Evolutionary conservation across 2,888 invertebrate species (phyloP), one percentile per base, ranked within the genome.

Genomic region (Drosophila quinaria): DNA sequence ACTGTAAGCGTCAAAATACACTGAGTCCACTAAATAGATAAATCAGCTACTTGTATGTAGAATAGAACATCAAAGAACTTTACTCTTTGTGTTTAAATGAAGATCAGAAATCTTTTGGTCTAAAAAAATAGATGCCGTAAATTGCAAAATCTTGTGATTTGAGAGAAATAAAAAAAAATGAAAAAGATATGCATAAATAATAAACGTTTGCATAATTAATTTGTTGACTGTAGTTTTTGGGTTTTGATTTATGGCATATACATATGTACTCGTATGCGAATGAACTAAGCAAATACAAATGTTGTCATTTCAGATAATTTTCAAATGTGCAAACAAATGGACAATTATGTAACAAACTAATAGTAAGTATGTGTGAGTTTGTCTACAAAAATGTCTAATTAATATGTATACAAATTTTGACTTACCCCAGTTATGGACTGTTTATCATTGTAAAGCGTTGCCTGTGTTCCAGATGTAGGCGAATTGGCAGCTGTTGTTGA

Each of bases 351-450:
- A 22, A 66, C 70, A 70, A 61, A 55, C 50, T 42, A 22, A 22
- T 44, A 10, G 29, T 44, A 10, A 29, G 9, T 17, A n/a, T 33
- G 33, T 19, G 10, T 60, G 17, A 35, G 39, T 55, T 33, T 51
- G 64, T 59, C 44, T 62, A 50, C 29, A 42, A 17, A 47, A 37
- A 58, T 37, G 33, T 33, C 15, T 51, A 67, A 55, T 66, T 42
- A 47, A 41, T 19, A 3, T 3, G 39, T 60, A 56, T 9, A 60
- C 31, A 61, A 39, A 44, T 77, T 81, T 22, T 0, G n/a, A 96
- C 98, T 97, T 93, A 99, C 98, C 97, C 98, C 98, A 94, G 98
- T 98, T 94, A 99, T 95, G 93, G 98, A 98, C 94, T 98, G 97
- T 95, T 98, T 98, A 94, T 99, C 98, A 95, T 99, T 98, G 92